Conservation (phyloP, 2,888 invertebrate genomes). For the Petrolisthes manimaculis region DNA sequence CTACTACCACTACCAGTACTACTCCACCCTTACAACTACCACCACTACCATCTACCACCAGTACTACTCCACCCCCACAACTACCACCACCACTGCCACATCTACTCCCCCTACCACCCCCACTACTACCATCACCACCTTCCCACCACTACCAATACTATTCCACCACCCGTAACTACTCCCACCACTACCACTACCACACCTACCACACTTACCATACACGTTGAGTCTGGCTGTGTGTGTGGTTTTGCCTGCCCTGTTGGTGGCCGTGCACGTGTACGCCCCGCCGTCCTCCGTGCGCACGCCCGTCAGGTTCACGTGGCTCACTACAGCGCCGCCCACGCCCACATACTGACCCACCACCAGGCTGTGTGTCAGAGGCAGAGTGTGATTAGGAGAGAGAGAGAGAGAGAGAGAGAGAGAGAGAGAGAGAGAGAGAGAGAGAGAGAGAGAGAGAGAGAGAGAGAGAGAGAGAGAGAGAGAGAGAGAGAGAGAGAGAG, state of each 20-base stretch:
- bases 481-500: slow-evolving; percentile 23
- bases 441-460: not conserved
- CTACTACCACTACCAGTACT: too few species aligned
- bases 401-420: not conserved
- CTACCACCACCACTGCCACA: too few species aligned
- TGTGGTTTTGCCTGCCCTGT: slow-evolving; percentile 64
- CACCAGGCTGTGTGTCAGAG: slow-evolving; percentile 37
- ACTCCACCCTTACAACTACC: too few species aligned
- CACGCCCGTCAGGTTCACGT: slow-evolving; percentile 67
- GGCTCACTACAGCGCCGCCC: slow-evolving; percentile 64
- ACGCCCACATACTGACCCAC: slow-evolving; percentile 58
- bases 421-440: not conserved
- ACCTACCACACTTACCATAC: slow-evolving; percentile 59
- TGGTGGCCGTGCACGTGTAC: slow-evolving; percentile 67
- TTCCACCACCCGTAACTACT: too few species aligned
- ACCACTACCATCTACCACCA: too few species aligned
- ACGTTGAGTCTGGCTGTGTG: slow-evolving; percentile 65
- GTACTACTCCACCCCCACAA: too few species aligned
- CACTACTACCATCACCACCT: too few species aligned
- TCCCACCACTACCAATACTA: too few species aligned
- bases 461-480: slow-evolving; percentile 21
- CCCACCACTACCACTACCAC: not conserved
- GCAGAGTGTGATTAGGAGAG: not conserved
- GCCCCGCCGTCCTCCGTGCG: slow-evolving; percentile 67
- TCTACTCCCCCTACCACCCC: too few species aligned